Conservation (phyloP, 2,113 vertebrate genomes). For the Hirundichthys speculiger region DNA sequence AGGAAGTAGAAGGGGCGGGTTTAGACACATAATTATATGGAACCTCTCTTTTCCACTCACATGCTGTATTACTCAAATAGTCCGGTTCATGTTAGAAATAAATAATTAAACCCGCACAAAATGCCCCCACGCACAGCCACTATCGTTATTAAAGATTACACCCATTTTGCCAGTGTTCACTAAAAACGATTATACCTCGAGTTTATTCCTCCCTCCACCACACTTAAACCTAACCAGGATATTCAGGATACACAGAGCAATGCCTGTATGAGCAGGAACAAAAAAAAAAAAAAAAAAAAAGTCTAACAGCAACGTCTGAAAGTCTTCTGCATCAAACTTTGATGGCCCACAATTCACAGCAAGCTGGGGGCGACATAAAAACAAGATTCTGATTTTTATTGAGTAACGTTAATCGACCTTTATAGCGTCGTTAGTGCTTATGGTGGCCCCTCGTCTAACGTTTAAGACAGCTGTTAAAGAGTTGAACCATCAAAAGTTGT, state of each 20-base stretch:
- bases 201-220: constrained; percentile 1
- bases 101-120: constrained; percentile 7
- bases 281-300: constrained; percentile 12
- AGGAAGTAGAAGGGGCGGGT: constrained; percentile 71
- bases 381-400: constrained; percentile 5
- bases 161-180: constrained; percentile 18
- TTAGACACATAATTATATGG: constrained; percentile 59
- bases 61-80: constrained; percentile 35
- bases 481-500: constrained; percentile 43
- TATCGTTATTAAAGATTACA: constrained; percentile 3
- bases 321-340: constrained; percentile 14
- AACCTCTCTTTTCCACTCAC: constrained; percentile 45
- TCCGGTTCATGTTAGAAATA: constrained; percentile 24
- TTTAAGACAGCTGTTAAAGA: constrained; percentile 40
- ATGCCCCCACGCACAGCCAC: constrained; percentile 1
- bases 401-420: constrained; percentile 15
- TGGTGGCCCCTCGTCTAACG: constrained; percentile 25
- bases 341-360: too few relatives aligned
- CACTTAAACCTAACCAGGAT: constrained; percentile 36
- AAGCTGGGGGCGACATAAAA: too few relatives aligned
- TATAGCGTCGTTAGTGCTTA: constrained; percentile 18
- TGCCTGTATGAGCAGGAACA: constrained; percentile 10
- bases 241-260: constrained; percentile 37
- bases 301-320: constrained; percentile 16
- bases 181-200: constrained; percentile 21